A percentile compares a stretch with the other conserved stretches of the same genome.
phyloP scores from a whole-genome alignment of 2,797 vertebrate species.

The Rhinophrynus dorsalis region DNA sequence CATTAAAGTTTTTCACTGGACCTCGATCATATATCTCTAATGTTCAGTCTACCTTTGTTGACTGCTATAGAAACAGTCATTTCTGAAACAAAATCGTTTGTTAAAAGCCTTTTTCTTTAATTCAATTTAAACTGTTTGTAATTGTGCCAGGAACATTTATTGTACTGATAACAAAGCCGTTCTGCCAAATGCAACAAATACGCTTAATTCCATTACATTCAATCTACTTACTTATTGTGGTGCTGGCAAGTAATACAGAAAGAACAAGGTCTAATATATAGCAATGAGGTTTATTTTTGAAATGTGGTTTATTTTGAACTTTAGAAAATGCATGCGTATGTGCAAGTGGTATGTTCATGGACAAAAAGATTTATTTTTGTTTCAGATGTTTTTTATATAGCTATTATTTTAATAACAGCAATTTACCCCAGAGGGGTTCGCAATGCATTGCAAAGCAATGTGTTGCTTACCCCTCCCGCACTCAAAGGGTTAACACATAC shows the following conservation, averaged over 20 bases:
- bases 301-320: slow-evolving; percentile 16
- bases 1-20: background rate
- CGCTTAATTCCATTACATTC: slow-evolving; percentile 37
- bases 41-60: slow-evolving; percentile 32
- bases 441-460: too few species aligned
- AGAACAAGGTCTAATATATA: slow-evolving; percentile 7
- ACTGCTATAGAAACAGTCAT: slow-evolving; percentile 4
- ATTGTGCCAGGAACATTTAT: slow-evolving; percentile 30
- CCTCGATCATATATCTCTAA: background rate
- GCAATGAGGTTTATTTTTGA: slow-evolving; percentile 4
- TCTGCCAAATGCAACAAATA: slow-evolving; percentile 48
- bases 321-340: background rate
- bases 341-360: background rate
- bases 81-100: slow-evolving; percentile 35
- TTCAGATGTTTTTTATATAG: background rate
- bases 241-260: slow-evolving; percentile 18
- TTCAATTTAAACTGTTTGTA: slow-evolving; percentile 49
- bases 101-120: slow-evolving; percentile 43
- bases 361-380: too few species aligned
- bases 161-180: slow-evolving; percentile 49
- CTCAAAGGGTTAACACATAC: too few species aligned
- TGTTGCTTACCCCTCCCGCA: too few species aligned
- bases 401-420: too few species aligned
- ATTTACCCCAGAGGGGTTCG: too few species aligned
- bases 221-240: slow-evolving; percentile 6